Evolutionary conservation across 2,888 invertebrate species (phyloP).

Genomic region (Ophonus ardosiacus): DNA sequence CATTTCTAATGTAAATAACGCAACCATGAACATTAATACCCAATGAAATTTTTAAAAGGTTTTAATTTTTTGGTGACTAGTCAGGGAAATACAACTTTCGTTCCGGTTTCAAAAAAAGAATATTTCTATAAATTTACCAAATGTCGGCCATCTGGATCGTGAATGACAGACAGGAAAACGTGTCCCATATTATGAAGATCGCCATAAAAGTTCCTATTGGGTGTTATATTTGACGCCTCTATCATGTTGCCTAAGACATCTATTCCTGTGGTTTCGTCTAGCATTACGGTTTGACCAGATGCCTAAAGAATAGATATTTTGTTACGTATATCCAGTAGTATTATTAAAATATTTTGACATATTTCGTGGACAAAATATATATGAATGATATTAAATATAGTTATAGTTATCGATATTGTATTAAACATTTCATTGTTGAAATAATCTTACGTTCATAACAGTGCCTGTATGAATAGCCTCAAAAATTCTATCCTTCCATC

Average conservation of each 20-base stretch:
- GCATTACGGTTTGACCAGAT: conserved; percentile 77
- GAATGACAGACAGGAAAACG: conserved; percentile 85
- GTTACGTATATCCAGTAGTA: not conserved
- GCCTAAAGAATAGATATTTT: conserved; percentile 74
- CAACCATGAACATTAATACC: too few relatives aligned
- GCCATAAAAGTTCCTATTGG: conserved; percentile 85
- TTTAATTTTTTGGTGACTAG: too few relatives aligned
- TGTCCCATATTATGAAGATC: conserved; percentile 91
- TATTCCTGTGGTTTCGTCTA: conserved; percentile 85
- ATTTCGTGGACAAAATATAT: too few relatives aligned
- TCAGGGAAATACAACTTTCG: too few relatives aligned
- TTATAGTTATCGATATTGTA: too few relatives aligned
- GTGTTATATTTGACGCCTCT: conserved; percentile 84
- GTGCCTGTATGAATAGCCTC: conserved; percentile 83
- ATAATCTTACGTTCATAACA: conserved; percentile 76
- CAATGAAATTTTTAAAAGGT: too few relatives aligned
- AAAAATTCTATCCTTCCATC: conserved; percentile 86
- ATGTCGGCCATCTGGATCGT: conserved; percentile 89
- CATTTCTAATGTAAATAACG: too few relatives aligned
- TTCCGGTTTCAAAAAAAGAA: too few relatives aligned
- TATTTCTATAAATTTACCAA: conserved; percentile 76
- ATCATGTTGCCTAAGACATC: conserved; percentile 88
- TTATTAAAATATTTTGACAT: too few relatives aligned
- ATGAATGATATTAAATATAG: too few relatives aligned
- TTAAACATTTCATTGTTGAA: too few relatives aligned